Conservation (phyloP, 1,140 invertebrate species). For the Paralvinella palmiformis region DNA sequence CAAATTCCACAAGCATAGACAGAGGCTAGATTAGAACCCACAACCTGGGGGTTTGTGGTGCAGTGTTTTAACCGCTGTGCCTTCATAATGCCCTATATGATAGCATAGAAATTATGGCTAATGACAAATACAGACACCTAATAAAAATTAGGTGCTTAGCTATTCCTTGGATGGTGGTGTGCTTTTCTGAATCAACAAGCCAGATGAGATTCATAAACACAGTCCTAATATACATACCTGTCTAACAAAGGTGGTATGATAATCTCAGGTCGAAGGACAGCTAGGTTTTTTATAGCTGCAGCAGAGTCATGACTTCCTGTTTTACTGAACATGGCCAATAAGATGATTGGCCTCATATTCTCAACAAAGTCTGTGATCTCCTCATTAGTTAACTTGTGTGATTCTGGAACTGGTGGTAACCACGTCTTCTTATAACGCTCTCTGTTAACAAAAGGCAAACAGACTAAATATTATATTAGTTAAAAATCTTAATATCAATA, state of each 20-base stretch:
- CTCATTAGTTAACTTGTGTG: slow-evolving; percentile 67
- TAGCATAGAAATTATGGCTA: too few species aligned
- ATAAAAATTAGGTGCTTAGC: too few species aligned
- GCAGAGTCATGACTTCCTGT: slow-evolving; percentile 61
- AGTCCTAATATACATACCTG: slow-evolving; percentile 51
- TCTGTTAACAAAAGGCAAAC: slow-evolving; percentile 48
- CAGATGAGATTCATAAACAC: too few species aligned
- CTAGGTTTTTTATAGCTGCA: slow-evolving; percentile 66
- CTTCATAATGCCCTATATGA: too few species aligned
- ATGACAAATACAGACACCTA: too few species aligned
- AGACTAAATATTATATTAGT: too few species aligned
- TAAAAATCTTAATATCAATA: neutral
- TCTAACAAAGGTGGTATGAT: slow-evolving; percentile 79
- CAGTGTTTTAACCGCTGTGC: too few species aligned
- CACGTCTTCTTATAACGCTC: slow-evolving; percentile 65
- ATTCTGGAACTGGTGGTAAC: slow-evolving; percentile 54
- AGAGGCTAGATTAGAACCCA: too few species aligned
- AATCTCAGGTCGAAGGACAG: slow-evolving; percentile 71
- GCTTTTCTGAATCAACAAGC: too few species aligned
- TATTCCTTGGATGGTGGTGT: too few species aligned
- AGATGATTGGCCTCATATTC: slow-evolving; percentile 60
- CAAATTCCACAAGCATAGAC: too few species aligned
- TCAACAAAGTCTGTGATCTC: slow-evolving; percentile 80
- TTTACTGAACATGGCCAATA: slow-evolving; percentile 72
- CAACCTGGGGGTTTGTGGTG: too few species aligned